These are phyloP conservation scores for Drosophila falleni DNA, from an alignment of 2,888 invertebrate genomes.

Conservation along the genomic window DNA sequence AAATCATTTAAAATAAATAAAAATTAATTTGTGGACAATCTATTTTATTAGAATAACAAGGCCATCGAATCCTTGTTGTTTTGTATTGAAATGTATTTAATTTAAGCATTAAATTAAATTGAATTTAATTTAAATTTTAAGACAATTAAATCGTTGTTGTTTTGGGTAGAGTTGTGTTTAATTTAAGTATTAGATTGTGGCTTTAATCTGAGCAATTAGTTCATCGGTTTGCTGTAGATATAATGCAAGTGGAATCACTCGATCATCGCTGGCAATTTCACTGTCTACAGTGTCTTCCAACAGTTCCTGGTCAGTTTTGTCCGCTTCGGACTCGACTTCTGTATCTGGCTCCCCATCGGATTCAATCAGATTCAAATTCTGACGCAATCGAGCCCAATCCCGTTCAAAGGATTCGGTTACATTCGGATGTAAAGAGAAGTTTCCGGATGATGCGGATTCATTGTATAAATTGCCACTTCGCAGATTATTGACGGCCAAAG, in stretches of 20 bases:
- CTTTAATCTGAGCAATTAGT: constrained; percentile 10
- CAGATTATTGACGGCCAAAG: not conserved
- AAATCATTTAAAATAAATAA: no score
- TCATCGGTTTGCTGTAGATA: constrained; percentile 23
- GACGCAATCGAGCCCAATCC: not conserved
- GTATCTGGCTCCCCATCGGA: not conserved
- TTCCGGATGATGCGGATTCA: not conserved
- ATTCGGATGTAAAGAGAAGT: not conserved
- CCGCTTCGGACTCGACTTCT: not conserved
- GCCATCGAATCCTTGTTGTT: not conserved
- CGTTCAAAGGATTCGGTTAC: not conserved
- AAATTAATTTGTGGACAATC: no score
- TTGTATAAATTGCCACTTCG: not conserved
- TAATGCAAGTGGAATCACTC: constrained; percentile 6
- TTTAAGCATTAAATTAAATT: no score
- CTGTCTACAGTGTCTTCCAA: not conserved
- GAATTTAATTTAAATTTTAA: no score
- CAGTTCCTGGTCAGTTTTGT: not conserved
- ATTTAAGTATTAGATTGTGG: not conserved
- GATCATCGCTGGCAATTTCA: not conserved
- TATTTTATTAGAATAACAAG: no score
- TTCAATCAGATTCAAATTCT: not conserved
- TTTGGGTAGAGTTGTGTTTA: not conserved
- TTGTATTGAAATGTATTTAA: no score
- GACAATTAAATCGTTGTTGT: no score